Percentiles rank a stretch among this genome's conserved stretches.
Conservation (phyloP, 1,140 invertebrate genomes). For the Aphelinus atriplicis region DNA sequence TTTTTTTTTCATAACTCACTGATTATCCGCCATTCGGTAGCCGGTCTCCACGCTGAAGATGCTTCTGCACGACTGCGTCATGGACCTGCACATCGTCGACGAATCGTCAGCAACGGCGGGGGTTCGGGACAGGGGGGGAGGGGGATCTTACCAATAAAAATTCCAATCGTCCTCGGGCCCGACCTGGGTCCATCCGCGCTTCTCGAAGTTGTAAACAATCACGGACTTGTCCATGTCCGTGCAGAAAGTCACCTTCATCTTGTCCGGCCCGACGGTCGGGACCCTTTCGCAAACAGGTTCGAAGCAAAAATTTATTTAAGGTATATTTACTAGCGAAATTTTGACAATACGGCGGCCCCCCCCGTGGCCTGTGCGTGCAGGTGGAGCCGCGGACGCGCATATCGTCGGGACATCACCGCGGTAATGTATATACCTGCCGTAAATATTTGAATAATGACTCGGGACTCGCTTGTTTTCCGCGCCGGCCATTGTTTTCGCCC, state of each 20-base stretch:
- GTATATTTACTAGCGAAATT: too few relatives aligned
- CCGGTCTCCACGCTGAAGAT: slow-evolving; percentile 93
- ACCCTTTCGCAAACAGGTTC: slow-evolving; percentile 46
- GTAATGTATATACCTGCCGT: slow-evolving; percentile 54
- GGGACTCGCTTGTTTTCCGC: slow-evolving; percentile 55
- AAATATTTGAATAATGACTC: slow-evolving; percentile 57
- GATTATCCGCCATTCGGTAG: slow-evolving; percentile 91
- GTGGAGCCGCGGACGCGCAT: too few relatives aligned
- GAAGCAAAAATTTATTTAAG: too few relatives aligned
- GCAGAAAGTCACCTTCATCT: slow-evolving; percentile 81
- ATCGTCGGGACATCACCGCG: too few relatives aligned
- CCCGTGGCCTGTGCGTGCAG: too few relatives aligned
- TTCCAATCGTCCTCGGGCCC: slow-evolving; percentile 95
- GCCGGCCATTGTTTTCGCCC: slow-evolving; percentile 48
- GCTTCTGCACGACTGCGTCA: slow-evolving; percentile 87
- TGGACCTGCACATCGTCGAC: slow-evolving; percentile 71
- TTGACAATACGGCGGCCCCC: too few relatives aligned
- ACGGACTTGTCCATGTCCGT: slow-evolving; percentile 97
- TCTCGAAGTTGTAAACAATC: slow-evolving; percentile 91
- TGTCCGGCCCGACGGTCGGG: slow-evolving; percentile 52
- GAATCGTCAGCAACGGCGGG: background rate
- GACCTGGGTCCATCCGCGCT: slow-evolving; percentile 91
- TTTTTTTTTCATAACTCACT: slow-evolving; percentile 70
- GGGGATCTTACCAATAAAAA: slow-evolving; percentile 83
- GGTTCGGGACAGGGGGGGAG: background rate